Evolutionary conservation across 2,113 vertebrate species (phyloP), one percentile per base, ranked within the genome.

Genomic region (Crypturellus undulatus): DNA sequence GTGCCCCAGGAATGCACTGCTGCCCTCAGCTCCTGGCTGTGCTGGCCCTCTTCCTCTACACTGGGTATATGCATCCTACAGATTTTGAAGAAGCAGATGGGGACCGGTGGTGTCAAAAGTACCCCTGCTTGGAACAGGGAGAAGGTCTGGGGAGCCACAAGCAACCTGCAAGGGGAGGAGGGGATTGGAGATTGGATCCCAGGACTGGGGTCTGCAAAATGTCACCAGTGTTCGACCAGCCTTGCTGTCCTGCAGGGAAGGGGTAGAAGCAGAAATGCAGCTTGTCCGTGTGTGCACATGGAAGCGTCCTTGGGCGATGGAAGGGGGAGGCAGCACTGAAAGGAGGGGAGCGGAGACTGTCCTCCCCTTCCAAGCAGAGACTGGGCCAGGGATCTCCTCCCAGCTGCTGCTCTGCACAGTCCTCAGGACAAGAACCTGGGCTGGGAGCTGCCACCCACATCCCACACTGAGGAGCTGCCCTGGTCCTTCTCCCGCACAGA

Each of bases 31-130:
- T 52, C 25, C 36, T 63, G 36, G 60, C 20, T 72, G 84, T 86
- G 34, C 91, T 52, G 65, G 18, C 17, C 15, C 40, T 49, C 65
- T 76, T 13, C 43, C n/a, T 87, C 8, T 34, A 5, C 2, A 4
- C 75, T 42, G 21, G 70, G 34, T 52, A 21, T 65, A 19, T 65
- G 32, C 40, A 36, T 10, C 43, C 73, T 67, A 62, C 51, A 32
- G 70, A 21, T 81, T 87, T 68, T 51, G 43, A 83, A 77, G 76
- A 68, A 79, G 54, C 47, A 88, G 64, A 77, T 42, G 59, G 85
- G 38, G 45, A 64, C 43, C 3, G 0, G 19, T 56, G 65, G 51
- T 79, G 47, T 88, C 54, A 72, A 60, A 91, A 90, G 28, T 56
- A 67, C 34, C 85, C 43, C 65, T 87, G 67, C 82, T 62, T 78